Evolutionary conservation across 2,888 invertebrate genomes (phyloP).

Genomic region (Oligia strigilis): DNA sequence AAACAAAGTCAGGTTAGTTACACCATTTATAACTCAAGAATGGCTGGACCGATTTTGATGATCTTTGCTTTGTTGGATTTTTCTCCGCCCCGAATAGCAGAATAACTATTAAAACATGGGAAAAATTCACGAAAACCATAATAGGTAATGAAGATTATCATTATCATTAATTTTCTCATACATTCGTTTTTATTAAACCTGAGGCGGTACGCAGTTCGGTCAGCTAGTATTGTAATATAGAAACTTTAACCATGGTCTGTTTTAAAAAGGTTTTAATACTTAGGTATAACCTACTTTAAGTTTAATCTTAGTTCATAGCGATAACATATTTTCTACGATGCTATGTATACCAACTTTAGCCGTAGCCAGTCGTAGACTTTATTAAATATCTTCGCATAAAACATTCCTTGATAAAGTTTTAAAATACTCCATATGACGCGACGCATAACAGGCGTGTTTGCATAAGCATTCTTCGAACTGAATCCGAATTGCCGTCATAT

Average conservation of each 20-base stretch:
- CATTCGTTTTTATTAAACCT: too few relatives aligned
- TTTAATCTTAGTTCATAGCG: slow-evolving; percentile 6
- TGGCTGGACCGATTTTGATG: too few relatives aligned
- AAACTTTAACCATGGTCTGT: background rate
- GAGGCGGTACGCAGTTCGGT: too few relatives aligned
- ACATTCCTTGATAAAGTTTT: slow-evolving; percentile 54
- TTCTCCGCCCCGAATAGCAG: too few relatives aligned
- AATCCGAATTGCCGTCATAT: slow-evolving; percentile 52
- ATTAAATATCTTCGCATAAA: slow-evolving; percentile 56
- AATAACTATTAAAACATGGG: too few relatives aligned
- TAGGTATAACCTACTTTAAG: background rate
- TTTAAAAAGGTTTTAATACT: background rate
- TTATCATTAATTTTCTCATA: too few relatives aligned
- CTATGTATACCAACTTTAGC: slow-evolving; percentile 19
- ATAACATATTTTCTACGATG: slow-evolving; percentile 22
- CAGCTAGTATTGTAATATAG: too few relatives aligned
- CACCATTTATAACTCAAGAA: background rate
- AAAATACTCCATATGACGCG: slow-evolving; percentile 45
- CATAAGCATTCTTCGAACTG: slow-evolving; percentile 51
- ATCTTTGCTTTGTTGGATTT: too few relatives aligned
- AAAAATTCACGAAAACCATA: too few relatives aligned
- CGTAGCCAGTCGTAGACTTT: slow-evolving; percentile 33
- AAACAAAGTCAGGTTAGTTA: too few relatives aligned
- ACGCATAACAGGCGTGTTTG: slow-evolving; percentile 42
- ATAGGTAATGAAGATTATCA: too few relatives aligned